Conservation (phyloP, 2,797 vertebrate genomes). For the Danio choprae region DNA sequence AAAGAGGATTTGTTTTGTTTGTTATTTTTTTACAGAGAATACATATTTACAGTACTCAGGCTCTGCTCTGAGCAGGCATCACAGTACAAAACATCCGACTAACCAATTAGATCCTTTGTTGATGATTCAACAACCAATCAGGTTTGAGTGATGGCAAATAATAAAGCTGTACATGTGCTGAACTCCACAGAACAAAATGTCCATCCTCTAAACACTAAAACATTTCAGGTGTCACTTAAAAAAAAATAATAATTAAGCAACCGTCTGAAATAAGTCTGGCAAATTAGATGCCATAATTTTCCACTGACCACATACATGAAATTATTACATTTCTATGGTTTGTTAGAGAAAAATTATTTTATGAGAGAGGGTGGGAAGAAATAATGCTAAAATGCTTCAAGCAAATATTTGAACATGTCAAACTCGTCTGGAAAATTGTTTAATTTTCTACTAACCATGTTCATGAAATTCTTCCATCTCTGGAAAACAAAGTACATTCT, state of each 20-base stretch:
- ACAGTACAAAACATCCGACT: conserved; percentile 54
- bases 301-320: background rate
- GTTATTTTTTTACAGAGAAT: conserved; percentile 58
- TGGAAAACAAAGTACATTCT: too few relatives aligned
- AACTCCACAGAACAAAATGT: background rate
- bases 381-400: too few relatives aligned
- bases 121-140: conserved; percentile 20
- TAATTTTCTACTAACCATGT: too few relatives aligned
- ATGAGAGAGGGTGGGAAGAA: too few relatives aligned
- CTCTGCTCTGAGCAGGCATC: conserved; percentile 62
- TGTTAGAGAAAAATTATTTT: too few relatives aligned
- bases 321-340: too few relatives aligned
- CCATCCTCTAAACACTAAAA: background rate
- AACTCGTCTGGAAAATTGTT: too few relatives aligned
- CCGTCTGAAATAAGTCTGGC: background rate
- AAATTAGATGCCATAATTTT: background rate
- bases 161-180: conserved; percentile 26
- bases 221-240: background rate
- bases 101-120: conserved; percentile 20
- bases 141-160: background rate
- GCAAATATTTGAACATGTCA: too few relatives aligned
- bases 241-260: background rate
- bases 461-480: too few relatives aligned
- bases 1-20: conserved; percentile 28
- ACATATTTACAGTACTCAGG: conserved; percentile 64